Evolutionary conservation across 2,888 invertebrate genomes (phyloP).

Genomic region (Pheosia gnoma): DNA sequence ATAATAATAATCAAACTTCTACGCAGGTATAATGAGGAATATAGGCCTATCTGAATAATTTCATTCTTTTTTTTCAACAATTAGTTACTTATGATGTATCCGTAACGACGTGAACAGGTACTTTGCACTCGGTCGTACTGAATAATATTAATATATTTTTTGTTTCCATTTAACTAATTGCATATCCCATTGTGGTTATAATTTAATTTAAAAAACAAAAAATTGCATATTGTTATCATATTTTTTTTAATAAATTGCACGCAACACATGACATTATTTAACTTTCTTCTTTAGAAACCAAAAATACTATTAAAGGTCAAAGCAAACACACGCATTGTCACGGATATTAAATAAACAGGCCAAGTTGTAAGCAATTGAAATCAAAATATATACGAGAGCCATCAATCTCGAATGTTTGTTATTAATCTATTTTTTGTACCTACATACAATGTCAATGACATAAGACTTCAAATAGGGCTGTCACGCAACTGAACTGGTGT

Average conservation of each 20-base stretch:
- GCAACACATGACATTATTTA: background rate
- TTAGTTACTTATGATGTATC: no score
- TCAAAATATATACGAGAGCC: background rate
- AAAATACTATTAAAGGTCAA: conserved; percentile 1
- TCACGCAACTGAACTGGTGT: background rate
- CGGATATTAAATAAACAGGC: background rate
- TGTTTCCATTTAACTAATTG: no score
- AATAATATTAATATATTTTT: no score
- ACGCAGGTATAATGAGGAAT: no score
- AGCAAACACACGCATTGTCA: background rate
- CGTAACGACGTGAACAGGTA: no score
- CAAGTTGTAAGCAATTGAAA: background rate
- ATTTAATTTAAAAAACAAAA: no score
- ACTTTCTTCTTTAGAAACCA: conserved; percentile 1
- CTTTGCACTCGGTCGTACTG: no score
- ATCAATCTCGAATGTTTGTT: conserved; percentile 7
- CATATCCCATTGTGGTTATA: no score
- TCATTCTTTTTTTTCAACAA: no score
- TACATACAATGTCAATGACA: conserved; percentile 60
- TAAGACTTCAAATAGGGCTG: conserved; percentile 29
- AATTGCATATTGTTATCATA: background rate
- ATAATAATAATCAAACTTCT: no score
- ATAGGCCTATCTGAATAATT: no score
- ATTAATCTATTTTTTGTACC: conserved; percentile 21
- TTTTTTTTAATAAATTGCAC: background rate